phyloP scores from a whole-genome alignment of 1,140 invertebrate species.

The Ceratitis capitata region DNA sequence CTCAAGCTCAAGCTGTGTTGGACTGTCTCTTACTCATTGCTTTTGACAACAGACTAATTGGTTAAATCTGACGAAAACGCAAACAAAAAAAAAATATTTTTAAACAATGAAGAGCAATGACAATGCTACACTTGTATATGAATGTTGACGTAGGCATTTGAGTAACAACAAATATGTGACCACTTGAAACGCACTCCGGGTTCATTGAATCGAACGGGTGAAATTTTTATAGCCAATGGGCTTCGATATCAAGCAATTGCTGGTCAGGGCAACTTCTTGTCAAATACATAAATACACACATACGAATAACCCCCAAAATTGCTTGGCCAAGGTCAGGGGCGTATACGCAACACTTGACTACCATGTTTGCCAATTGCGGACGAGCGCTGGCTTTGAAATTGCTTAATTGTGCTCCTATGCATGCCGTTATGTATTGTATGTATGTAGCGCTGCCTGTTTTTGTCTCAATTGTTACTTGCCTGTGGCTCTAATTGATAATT shows the following conservation, averaged over 20 bases:
- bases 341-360: conserved; percentile 1
- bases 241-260: too few species aligned
- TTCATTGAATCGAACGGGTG: neutral
- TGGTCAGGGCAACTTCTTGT: too few species aligned
- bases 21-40: neutral
- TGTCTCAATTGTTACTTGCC: conserved; percentile 11
- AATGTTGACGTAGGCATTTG: too few species aligned
- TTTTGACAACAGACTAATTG: neutral
- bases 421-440: neutral
- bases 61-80: neutral
- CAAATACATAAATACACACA: neutral
- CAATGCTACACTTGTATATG: too few species aligned
- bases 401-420: neutral
- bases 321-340: conserved; percentile 23
- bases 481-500: neutral
- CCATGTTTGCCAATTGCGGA: neutral
- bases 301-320: neutral
- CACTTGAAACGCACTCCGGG: neutral
- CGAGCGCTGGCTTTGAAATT: neutral
- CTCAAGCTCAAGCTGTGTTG: conserved; percentile 54
- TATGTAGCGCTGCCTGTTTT: neutral
- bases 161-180: too few species aligned
- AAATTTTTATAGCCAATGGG: too few species aligned
- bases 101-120: too few species aligned
- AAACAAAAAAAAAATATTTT: too few species aligned